These are phyloP conservation scores for Camponotus vicinus DNA, from an alignment of 1,140 invertebrate species.

Conservation along the genomic window DNA sequence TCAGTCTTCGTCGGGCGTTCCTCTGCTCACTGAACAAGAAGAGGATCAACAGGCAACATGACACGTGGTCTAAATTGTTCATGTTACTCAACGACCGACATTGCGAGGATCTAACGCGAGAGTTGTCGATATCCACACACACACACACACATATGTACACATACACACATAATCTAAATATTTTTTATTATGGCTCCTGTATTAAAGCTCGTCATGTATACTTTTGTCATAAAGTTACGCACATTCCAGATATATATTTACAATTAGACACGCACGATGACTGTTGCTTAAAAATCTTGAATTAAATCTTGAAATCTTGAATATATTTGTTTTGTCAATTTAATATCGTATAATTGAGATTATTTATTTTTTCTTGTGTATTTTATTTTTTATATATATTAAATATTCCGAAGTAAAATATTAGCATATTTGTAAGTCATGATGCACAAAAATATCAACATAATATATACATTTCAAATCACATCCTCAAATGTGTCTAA, in stretches of 20 bases:
- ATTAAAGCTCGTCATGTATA: neutral
- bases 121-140: conserved; percentile 35
- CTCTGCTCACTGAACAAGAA: conserved; percentile 71
- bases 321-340: neutral
- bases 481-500: neutral
- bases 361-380: neutral
- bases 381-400: neutral
- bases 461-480: neutral
- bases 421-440: neutral
- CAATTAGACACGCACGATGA: neutral
- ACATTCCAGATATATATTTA: neutral
- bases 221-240: conserved; percentile 20
- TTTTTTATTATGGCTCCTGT: conserved; percentile 67
- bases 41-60: conserved; percentile 77
- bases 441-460: neutral
- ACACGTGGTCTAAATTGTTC: conserved; percentile 51
- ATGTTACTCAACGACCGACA: neutral
- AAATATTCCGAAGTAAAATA: neutral
- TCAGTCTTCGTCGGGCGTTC: conserved; percentile 27
- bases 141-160: neutral
- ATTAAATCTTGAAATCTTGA: neutral
- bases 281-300: neutral
- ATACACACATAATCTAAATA: conserved; percentile 55
- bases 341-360: neutral
- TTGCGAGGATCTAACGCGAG: neutral